Percentiles rank a stretch among this genome's conserved stretches.
Evolutionary conservation across 2,797 vertebrate genomes (phyloP).

Genomic region (Strix occidentalis): DNA sequence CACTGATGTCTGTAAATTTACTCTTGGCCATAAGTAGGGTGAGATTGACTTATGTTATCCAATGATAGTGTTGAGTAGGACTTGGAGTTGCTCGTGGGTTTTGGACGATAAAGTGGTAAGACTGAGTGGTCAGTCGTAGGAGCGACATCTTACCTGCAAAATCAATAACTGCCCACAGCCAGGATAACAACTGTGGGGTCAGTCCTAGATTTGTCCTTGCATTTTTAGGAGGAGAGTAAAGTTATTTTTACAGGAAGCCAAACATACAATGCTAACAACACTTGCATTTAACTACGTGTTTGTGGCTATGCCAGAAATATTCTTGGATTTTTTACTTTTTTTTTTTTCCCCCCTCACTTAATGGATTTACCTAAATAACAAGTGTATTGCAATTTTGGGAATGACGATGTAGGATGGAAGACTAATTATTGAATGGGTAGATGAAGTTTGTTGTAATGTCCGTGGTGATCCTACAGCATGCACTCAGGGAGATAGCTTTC

Average conservation of each 20-base stretch:
- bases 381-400: neutral
- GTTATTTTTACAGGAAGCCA: neutral
- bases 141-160: neutral
- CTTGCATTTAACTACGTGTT: neutral
- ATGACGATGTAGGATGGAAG: neutral
- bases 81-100: neutral
- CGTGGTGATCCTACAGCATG: neutral
- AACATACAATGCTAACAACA: neutral
- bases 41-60: neutral
- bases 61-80: fast-evolving
- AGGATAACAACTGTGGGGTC: neutral
- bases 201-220: neutral
- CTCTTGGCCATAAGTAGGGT: neutral
- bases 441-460: neutral
- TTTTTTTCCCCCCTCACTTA: neutral
- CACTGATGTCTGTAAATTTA: neutral
- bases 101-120: neutral
- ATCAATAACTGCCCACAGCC: neutral
- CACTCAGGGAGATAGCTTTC: neutral
- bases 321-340: neutral
- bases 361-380: neutral
- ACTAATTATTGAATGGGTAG: neutral
- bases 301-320: neutral
- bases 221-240: neutral
- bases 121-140: fast-evolving